These are phyloP conservation scores for Pedicia rivosa DNA, from an alignment of 2,888 invertebrate genomes.

Conservation along the genomic window DNA sequence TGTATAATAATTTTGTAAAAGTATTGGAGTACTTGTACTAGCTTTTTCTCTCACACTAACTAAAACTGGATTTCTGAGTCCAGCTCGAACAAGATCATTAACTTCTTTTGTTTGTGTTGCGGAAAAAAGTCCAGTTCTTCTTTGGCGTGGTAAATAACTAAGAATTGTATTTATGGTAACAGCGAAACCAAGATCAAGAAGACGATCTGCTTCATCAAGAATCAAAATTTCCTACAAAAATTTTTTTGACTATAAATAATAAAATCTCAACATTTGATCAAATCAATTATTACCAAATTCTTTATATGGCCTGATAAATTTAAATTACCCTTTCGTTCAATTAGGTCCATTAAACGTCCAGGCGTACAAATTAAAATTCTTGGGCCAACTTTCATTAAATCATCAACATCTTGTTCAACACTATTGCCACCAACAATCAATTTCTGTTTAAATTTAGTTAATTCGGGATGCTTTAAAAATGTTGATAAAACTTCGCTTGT, in stretches of 20 bases:
- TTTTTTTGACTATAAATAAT: not conserved
- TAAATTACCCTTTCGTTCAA: constrained; percentile 50
- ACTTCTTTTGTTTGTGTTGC: constrained; percentile 96
- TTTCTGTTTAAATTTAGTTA: constrained; percentile 37
- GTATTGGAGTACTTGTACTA: constrained; percentile 50
- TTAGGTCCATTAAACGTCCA: constrained; percentile 76
- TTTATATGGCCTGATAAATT: constrained; percentile 58
- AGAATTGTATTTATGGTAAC: constrained; percentile 73
- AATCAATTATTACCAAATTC: constrained; percentile 43
- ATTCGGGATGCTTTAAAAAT: constrained; percentile 35
- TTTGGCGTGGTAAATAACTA: constrained; percentile 76
- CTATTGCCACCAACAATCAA: constrained; percentile 70
- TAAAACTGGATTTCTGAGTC: constrained; percentile 81
- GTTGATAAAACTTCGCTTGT: constrained; percentile 49
- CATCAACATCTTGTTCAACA: constrained; percentile 56
- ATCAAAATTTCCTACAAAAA: constrained; percentile 67
- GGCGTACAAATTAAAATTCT: constrained; percentile 91
- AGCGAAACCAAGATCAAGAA: constrained; percentile 86
- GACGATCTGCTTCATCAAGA: constrained; percentile 91
- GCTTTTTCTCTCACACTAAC: constrained; percentile 82
- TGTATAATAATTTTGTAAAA: constrained; percentile 64
- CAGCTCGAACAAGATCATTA: constrained; percentile 80
- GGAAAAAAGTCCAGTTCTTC: constrained; percentile 95
- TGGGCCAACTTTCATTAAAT: constrained; percentile 48
- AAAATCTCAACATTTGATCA: not conserved